Evolutionary conservation across 2,888 invertebrate species (phyloP).

Genomic region (Synergus gifuensis): DNA sequence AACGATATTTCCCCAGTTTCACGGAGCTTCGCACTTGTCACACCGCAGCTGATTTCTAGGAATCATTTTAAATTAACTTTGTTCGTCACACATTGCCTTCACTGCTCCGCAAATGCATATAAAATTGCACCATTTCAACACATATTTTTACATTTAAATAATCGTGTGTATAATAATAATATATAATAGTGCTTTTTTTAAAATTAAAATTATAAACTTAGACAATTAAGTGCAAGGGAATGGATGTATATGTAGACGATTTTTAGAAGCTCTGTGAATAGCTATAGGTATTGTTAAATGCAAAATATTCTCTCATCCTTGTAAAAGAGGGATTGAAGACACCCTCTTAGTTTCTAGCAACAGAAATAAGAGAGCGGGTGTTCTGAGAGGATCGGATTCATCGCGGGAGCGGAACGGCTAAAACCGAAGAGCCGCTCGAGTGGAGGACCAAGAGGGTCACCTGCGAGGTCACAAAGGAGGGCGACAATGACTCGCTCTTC

Average conservation of each 20-base stretch:
- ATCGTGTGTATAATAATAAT: too few species aligned
- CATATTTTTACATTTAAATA: neutral
- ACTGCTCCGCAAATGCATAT: neutral
- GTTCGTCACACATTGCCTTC: neutral
- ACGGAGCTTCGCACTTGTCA: slow-evolving; percentile 39
- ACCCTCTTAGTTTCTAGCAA: slow-evolving; percentile 41
- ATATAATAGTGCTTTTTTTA: too few species aligned
- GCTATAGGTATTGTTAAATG: slow-evolving; percentile 38
- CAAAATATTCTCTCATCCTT: slow-evolving; percentile 39
- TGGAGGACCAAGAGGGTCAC: slow-evolving; percentile 51
- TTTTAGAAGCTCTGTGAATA: neutral
- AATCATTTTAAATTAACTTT: slow-evolving; percentile 39
- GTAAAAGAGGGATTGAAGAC: slow-evolving; percentile 16
- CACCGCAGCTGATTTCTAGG: neutral
- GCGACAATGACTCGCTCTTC: slow-evolving; percentile 64
- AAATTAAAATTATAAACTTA: too few species aligned
- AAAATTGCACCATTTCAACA: neutral
- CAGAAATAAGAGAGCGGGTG: slow-evolving; percentile 23
- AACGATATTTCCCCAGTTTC: slow-evolving; percentile 67
- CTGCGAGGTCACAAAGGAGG: slow-evolving; percentile 56
- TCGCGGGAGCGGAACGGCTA: slow-evolving; percentile 47
- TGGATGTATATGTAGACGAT: too few species aligned
- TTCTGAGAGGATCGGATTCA: slow-evolving; percentile 44
- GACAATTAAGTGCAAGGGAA: too few species aligned
- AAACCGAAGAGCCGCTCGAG: slow-evolving; percentile 50